Percentiles rank a stretch among this genome's conserved stretches.
These are phyloP conservation scores for Hylyphantes graminicola DNA, from an alignment of 1,140 invertebrate genomes.

Conservation along the genomic window DNA sequence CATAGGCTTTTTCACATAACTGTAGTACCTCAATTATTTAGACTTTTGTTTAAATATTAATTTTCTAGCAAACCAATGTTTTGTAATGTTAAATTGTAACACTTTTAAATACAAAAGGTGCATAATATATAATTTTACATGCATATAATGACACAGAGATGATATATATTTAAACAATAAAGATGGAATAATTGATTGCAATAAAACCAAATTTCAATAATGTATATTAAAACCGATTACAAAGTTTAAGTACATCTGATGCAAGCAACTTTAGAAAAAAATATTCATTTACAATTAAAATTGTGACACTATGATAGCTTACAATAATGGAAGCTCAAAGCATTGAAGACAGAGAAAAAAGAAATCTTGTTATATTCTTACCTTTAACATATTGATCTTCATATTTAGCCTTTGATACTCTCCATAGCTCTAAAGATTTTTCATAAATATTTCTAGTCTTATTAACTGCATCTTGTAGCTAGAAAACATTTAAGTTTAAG, in stretches of 20 bases:
- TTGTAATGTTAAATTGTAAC: too few species aligned
- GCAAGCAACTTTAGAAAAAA: background rate
- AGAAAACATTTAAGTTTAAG: constrained; percentile 24
- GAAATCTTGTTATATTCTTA: background rate
- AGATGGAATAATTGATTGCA: too few species aligned
- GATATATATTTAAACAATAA: background rate
- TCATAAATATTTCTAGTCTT: constrained; percentile 68
- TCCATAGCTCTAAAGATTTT: constrained; percentile 67
- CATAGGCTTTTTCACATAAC: too few species aligned
- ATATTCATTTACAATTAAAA: background rate
- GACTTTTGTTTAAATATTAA: too few species aligned
- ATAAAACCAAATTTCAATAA: too few species aligned
- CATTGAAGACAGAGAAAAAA: background rate
- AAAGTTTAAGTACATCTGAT: background rate
- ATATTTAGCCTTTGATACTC: constrained; percentile 68
- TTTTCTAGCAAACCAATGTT: too few species aligned
- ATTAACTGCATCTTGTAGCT: constrained; percentile 69
- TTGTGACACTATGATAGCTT: background rate
- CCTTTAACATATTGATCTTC: constrained; percentile 65
- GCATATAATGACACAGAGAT: background rate
- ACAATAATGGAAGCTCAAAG: background rate
- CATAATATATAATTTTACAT: background rate
- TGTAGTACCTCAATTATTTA: too few species aligned
- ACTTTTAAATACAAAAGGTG: too few species aligned
- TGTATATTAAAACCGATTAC: background rate